Conservation (phyloP, 2,888 invertebrate genomes). For the Cecidostiba fungosa region DNA sequence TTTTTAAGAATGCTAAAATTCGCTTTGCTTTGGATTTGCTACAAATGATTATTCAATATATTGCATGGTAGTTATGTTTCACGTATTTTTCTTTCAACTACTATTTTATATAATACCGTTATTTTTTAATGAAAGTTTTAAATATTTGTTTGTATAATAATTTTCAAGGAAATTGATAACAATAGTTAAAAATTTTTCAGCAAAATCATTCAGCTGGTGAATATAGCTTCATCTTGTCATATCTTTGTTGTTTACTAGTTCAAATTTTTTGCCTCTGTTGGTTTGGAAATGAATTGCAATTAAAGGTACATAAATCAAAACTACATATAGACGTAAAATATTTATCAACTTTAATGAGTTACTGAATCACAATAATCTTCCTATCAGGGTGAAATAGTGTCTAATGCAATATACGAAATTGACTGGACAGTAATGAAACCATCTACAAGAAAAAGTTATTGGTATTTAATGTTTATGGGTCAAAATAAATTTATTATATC, state of each 20-base stretch:
- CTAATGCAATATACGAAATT: slow-evolving; percentile 32
- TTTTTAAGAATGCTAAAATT: too few species aligned
- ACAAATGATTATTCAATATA: too few species aligned
- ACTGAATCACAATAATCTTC: background rate
- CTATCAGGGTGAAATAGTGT: slow-evolving; percentile 6
- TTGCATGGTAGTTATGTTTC: too few species aligned
- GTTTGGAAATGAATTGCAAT: slow-evolving; percentile 36
- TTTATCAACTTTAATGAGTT: background rate
- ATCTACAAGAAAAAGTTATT: background rate
- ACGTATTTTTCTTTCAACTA: too few species aligned
- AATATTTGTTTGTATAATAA: too few species aligned
- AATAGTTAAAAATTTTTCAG: slow-evolving; percentile 4
- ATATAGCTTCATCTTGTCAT: background rate
- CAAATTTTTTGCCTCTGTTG: slow-evolving; percentile 33
- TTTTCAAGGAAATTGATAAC: too few species aligned
- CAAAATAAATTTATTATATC: slow-evolving; percentile 29
- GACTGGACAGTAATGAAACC: slow-evolving; percentile 31
- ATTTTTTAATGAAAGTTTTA: background rate
- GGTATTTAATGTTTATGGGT: slow-evolving; percentile 13
- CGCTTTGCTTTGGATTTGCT: too few species aligned
- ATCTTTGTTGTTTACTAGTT: slow-evolving; percentile 17
- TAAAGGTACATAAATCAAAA: background rate
- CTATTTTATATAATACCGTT: too few species aligned
- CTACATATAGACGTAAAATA: background rate
- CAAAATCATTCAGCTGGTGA: background rate